Evolutionary conservation across 2,797 vertebrate species (phyloP), one percentile per base, ranked within the genome.

Genomic region (Paratrypauchen microcephalus): DNA sequence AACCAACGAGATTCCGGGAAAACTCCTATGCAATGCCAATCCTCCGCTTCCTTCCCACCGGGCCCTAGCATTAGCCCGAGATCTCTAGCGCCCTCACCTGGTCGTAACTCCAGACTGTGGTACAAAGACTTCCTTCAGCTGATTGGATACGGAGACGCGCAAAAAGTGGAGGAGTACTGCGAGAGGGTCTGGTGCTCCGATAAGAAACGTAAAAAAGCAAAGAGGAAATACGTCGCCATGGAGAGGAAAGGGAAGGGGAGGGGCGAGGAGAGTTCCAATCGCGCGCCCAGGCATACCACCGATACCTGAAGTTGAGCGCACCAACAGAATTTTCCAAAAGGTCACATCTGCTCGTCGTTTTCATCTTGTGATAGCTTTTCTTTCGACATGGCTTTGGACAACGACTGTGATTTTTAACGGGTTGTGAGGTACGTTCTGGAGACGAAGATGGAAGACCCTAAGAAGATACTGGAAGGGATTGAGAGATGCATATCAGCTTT

Each of bases 101-200:
- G 91, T 60, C 76, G 93, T 61, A 88, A 93, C 11, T 95, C 91
- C 73, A 91, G 88, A 84, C 78, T 88, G 63, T 99, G 98, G 97
- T 98, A 99, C 86, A 99, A 99, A 75, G 97, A 99, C 70, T 98
- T 99, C 82, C 93, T 99, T 73, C 97, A 99, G 87, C 86, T 98
- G 48, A 96, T 99, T 66, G 98, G 97, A 68, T 98, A 98, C 4
- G 96, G 94, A 77, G 96, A 98, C 75, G 96, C 98, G 77, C 95
- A 97, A 83, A 91, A 93, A 61, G 96, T 99, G 24, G 98, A 98
- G 72, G 96, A 99, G 86, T 99, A 99, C 86, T 99, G 98, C 57
- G 97, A 99, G 90, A 95, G 95, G 87, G 95, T 98, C 50, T 99
- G 97, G 98, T 99, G 98, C 81, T 94, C 95, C 0, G 96, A 97